Evolutionary conservation across 2,888 invertebrate species (phyloP).

Genomic region (Drosophila greeni): DNA sequence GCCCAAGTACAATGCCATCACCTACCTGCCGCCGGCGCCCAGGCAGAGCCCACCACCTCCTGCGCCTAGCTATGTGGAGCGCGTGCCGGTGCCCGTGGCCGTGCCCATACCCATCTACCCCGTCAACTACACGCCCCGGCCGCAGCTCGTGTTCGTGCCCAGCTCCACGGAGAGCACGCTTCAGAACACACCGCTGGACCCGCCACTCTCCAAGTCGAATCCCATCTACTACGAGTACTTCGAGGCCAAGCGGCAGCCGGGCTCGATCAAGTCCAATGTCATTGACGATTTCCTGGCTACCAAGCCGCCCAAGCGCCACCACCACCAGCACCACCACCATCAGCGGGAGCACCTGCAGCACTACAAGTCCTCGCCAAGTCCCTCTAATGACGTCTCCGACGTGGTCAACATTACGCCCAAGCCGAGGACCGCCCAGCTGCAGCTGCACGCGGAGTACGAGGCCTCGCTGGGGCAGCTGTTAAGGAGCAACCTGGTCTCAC

Average conservation of each 20-base stretch:
- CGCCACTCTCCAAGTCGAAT: constrained; percentile 75
- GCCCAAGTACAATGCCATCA: constrained; percentile 64
- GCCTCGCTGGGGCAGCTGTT: constrained; percentile 79
- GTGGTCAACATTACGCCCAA: constrained; percentile 80
- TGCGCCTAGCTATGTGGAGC: constrained; percentile 50
- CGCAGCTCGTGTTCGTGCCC: constrained; percentile 71
- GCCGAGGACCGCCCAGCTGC: constrained; percentile 76
- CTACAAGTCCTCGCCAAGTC: constrained; percentile 61
- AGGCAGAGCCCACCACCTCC: constrained; percentile 1
- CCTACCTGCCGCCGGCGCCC: constrained; percentile 81
- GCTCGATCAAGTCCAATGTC: constrained; percentile 57
- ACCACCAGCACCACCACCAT: constrained; percentile 37
- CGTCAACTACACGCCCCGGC: constrained; percentile 65
- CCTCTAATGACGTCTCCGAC: constrained; percentile 54
- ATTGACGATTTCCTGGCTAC: constrained; percentile 68
- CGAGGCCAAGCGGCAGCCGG: constrained; percentile 77
- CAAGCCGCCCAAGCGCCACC: constrained; percentile 66
- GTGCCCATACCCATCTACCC: constrained; percentile 74
- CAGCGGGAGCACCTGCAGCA: constrained; percentile 32
- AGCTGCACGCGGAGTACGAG: constrained; percentile 55
- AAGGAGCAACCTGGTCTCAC: constrained; percentile 76
- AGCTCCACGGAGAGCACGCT: constrained; percentile 55
- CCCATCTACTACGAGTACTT: constrained; percentile 79
- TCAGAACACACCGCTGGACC: constrained; percentile 19
- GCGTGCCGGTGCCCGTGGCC: constrained; percentile 74